Evolutionary conservation across 2,888 invertebrate species (phyloP), one percentile per base, ranked within the genome.

Genomic region (Eupithecia pulchellata): DNA sequence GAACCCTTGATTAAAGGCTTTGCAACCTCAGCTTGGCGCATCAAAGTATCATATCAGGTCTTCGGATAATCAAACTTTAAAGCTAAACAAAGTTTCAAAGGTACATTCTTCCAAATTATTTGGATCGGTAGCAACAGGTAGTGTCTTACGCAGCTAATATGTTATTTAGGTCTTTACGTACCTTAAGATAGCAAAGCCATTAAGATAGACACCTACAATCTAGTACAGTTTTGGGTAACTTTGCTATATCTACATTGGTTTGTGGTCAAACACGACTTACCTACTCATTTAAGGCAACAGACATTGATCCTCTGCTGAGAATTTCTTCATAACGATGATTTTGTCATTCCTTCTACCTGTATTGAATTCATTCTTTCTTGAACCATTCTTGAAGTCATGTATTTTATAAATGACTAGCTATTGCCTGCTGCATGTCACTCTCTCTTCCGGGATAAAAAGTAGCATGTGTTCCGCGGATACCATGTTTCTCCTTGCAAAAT

Each of bases 141-240:
- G 29, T 29, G 8, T 57, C 9, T 29, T 17, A 27, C 29, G 57
- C 57, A 29, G 57, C 29, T 57, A 57, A 52, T 62, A 52, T 63
- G 63, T 58, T 66, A 64, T 67, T 52, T 87, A 85, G 87, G 87
- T 84, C 79, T 76, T 72, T 79, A 84, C 82, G 82, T 85, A 85
- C 84, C 79, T 79, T 73, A 80, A 81, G 89, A 90, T 89, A 89
- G 82, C 75, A 83, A 84, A 85, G 82, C 32, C 88, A 86, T 91
- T 91, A 91, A 88, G 89, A 88, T 86, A 86, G 80, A 72, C 70
- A 66, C 71, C 66, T 52, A 25, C 32, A 42, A 69, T 69, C 64
- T 67, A 47, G 60, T 68, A 65, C 58, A 60, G 30, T 9, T 30
- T 30, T 60, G n/a, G 9, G 58, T 60, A 60, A n/a, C 32, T 60